phyloP scores from a whole-genome alignment of 1,140 invertebrate species.

The Diachasmimorpha longicaudata region DNA sequence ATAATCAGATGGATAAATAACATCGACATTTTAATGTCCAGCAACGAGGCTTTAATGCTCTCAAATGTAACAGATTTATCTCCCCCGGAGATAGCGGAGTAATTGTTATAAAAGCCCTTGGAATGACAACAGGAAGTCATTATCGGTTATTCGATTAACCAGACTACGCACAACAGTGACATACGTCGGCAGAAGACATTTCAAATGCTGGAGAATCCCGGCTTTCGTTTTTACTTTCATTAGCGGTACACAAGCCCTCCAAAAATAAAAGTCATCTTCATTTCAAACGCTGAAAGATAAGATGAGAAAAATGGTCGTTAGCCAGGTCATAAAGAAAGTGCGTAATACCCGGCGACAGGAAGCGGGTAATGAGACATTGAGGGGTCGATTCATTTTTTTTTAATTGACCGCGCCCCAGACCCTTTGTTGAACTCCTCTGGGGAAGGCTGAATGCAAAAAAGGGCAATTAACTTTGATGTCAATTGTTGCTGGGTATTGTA shows the following conservation, averaged over 20 bases:
- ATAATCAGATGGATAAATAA: background rate
- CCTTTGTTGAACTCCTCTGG: constrained; percentile 22
- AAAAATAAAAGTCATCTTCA: constrained; percentile 5
- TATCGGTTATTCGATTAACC: background rate
- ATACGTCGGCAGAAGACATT: background rate
- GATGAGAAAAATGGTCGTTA: constrained; percentile 3
- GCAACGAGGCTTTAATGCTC: background rate
- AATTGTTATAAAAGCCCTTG: background rate
- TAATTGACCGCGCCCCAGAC: constrained; percentile 41
- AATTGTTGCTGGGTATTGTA: background rate
- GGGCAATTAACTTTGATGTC: constrained; percentile 6
- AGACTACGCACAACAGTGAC: background rate
- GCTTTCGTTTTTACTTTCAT: background rate
- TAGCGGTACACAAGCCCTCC: background rate
- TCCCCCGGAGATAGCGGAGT: background rate
- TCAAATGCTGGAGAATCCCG: background rate
- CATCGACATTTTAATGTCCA: background rate
- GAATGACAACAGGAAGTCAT: background rate
- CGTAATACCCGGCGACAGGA: constrained; percentile 25
- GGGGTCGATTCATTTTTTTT: constrained; percentile 30
- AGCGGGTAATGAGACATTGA: constrained; percentile 35
- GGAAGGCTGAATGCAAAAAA: constrained; percentile 7
- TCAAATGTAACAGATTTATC: background rate
- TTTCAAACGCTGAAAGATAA: background rate
- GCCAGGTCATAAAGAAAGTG: constrained; percentile 8